Conservation (phyloP, 2,113 vertebrate species). For the Glaucidium brasilianum region DNA sequence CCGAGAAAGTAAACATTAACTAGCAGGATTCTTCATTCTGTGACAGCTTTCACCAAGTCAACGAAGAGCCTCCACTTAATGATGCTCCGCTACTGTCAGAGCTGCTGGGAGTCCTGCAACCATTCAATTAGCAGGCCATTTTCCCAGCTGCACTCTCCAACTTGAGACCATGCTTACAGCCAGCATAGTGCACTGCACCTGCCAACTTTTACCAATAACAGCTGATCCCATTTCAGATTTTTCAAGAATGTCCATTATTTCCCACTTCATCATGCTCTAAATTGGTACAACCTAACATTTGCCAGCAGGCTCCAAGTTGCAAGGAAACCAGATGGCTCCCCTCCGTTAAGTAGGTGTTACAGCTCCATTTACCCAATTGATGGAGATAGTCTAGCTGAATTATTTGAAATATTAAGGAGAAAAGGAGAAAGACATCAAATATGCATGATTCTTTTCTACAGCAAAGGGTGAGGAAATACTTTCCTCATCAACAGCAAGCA, state of each 20-base stretch:
- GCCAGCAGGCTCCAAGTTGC: conserved; percentile 34
- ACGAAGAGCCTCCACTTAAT: background rate
- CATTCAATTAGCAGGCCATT: conserved; percentile 51
- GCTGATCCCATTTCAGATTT: conserved; percentile 50
- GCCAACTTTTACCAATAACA: conserved; percentile 36
- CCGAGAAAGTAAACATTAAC: background rate
- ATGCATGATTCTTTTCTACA: background rate
- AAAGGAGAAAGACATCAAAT: conserved; percentile 18
- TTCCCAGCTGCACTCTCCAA: conserved; percentile 52
- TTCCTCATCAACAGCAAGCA: background rate
- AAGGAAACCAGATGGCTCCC: conserved; percentile 46
- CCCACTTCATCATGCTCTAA: conserved; percentile 61
- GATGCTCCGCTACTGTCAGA: background rate
- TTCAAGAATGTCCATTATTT: conserved; percentile 42
- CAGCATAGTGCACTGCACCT: conserved; percentile 6
- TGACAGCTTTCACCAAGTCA: background rate
- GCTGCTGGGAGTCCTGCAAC: conserved; percentile 24
- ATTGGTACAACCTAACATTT: conserved; percentile 40
- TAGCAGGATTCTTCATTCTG: background rate
- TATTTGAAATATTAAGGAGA: conserved; percentile 24
- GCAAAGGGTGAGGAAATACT: background rate
- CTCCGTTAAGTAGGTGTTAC: conserved; percentile 42
- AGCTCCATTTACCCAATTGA: background rate
- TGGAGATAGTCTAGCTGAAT: background rate
- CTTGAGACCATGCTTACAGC: background rate